phyloP scores from a whole-genome alignment of 2,888 invertebrate genomes.

The Baronia brevicornis region DNA sequence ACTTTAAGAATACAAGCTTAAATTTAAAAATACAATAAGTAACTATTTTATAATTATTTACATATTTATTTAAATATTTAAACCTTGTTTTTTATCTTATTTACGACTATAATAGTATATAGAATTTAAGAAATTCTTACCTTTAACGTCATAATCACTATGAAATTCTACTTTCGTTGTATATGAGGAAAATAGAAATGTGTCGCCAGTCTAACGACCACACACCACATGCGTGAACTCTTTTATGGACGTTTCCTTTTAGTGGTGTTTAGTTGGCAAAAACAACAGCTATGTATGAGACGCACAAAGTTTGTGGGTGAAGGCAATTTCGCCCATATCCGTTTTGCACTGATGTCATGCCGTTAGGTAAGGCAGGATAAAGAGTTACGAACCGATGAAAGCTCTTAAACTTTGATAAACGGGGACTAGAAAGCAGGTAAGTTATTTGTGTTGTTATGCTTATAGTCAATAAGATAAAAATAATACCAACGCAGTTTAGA shows the following conservation, averaged over 20 bases:
- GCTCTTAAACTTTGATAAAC: constrained; percentile 20
- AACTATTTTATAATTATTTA: no score
- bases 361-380: constrained; percentile 45
- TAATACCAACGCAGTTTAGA: no score
- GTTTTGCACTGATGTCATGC: constrained; percentile 56
- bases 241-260: constrained; percentile 50
- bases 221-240: constrained; percentile 36
- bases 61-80: no score
- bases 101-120: constrained; percentile 1
- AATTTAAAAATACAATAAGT: no score
- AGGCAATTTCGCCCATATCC: constrained; percentile 65
- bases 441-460: constrained; percentile 8
- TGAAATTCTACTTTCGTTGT: not conserved
- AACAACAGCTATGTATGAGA: constrained; percentile 34
- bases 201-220: constrained; percentile 26
- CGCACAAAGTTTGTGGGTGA: constrained; percentile 54
- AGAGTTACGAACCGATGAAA: constrained; percentile 38
- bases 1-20: no score
- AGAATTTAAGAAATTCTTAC: constrained; percentile 14
- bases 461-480: no score
- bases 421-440: constrained; percentile 13
- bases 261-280: constrained; percentile 46
- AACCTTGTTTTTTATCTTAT: constrained; percentile 1
- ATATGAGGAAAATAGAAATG: constrained; percentile 19
- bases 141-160: constrained; percentile 15